Base-by-base conservation (phyloP, 2,113 vertebrate species). In the Peromyscus polionotus region DNA sequence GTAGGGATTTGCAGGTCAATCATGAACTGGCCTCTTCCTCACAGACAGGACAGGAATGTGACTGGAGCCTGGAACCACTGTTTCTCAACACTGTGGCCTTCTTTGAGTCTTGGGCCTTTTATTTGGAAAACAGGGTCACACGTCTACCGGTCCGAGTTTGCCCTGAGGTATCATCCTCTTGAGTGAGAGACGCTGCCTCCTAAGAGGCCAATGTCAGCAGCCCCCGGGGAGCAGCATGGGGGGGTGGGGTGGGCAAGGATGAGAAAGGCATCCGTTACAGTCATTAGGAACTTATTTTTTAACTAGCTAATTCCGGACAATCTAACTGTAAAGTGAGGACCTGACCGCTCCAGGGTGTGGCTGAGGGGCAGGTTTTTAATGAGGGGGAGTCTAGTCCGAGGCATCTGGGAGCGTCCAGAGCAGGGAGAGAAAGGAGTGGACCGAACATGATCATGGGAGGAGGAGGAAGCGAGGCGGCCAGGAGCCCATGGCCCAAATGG, bases 151-250 rank as follows among this genome's bases (percentile, higher is more conserved):
- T 68, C 81, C 1, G 31, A 80, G 28, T 3, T 6, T 1, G 24
- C 63, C 4, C 16, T 1, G 88, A 33, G 42, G 59, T 6, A 12
- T 59, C 26, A 12, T 59, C 26, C 0, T 0, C 1, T 11, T 17
- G 79, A 81, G 85, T 11, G n/a, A 36, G 1, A n/a, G 48, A 22
- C 1, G 0, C 11, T 33, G 39, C 31, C 70, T 39, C 17, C 42
- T 51, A 57, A 1, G 2, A 48, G 26, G 75, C 57, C 33, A 2
- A 0, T 0, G 14, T 65, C 42, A 36, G 89, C n/a, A 42, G 7
- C 57, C 51, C 31, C 1, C 0, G 0, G 11, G 61, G 42, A 11
- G 63, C 33, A 1, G 1, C 0, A 4, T 3, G 28, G 17, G 72
- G 72, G 42, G 42, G 42, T 42, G 7, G 1, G 14, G 4, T 33